Evolutionary conservation across 2,113 vertebrate genomes (phyloP).

Genomic region (Misgurnus mizolepis): DNA sequence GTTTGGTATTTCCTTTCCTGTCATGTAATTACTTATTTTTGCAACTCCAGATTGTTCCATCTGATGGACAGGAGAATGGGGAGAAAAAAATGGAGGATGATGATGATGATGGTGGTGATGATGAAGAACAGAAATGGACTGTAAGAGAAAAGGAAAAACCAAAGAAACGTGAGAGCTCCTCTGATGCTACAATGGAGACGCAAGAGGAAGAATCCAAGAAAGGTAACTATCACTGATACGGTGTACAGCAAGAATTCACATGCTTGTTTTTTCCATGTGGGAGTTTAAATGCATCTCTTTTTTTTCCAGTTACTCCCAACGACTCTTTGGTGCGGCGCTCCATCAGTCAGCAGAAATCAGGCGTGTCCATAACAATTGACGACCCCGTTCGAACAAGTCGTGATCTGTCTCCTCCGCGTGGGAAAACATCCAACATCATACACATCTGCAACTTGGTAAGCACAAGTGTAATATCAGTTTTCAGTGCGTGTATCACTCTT

Average conservation of each 20-base stretch:
- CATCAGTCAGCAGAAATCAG: slow-evolving; percentile 87
- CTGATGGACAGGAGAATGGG: slow-evolving; percentile 85
- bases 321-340: slow-evolving; percentile 86
- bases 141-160: slow-evolving; percentile 54
- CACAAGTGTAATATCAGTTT: not conserved
- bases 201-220: slow-evolving; percentile 78
- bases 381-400: slow-evolving; percentile 82
- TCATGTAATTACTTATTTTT: not conserved
- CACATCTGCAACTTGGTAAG: slow-evolving; percentile 90
- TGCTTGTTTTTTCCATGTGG: not conserved
- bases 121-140: slow-evolving; percentile 69
- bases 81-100: slow-evolving; percentile 75
- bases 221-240: slow-evolving; percentile 65
- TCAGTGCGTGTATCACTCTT: not conserved
- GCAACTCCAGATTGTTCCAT: slow-evolving; percentile 77
- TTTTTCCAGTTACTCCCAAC: slow-evolving; percentile 76
- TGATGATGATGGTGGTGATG: slow-evolving; percentile 66
- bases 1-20: no score
- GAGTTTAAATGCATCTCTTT: not conserved
- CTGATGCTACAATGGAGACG: slow-evolving; percentile 74
- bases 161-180: slow-evolving; percentile 64
- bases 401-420: slow-evolving; percentile 82
- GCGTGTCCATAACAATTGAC: slow-evolving; percentile 87
- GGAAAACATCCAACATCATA: slow-evolving; percentile 83
- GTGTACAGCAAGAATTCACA: not conserved